Evolutionary conservation across 2,113 vertebrate genomes (phyloP).

Genomic region (Coturnix japonica): DNA sequence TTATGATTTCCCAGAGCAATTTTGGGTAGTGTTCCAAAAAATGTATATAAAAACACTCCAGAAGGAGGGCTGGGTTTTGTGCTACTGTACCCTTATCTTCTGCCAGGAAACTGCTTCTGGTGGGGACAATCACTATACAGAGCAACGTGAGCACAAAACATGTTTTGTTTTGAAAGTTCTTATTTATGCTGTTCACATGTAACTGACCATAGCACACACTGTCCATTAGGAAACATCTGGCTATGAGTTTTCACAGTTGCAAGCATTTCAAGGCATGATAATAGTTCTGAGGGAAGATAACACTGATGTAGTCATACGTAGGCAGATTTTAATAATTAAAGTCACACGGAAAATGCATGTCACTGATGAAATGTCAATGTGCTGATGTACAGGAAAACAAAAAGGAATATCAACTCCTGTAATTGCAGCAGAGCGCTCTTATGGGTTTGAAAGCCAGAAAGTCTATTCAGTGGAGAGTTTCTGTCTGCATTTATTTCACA

Average conservation of each 20-base stretch:
- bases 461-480: background rate
- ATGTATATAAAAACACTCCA: background rate
- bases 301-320: background rate
- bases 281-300: slow-evolving; percentile 34
- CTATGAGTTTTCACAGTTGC: slow-evolving; percentile 33
- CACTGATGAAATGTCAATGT: background rate
- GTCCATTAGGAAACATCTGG: slow-evolving; percentile 73
- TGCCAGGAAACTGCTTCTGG: slow-evolving; percentile 56
- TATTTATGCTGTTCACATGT: slow-evolving; percentile 39
- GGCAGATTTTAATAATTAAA: background rate
- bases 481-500: background rate
- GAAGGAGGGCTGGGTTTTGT: background rate
- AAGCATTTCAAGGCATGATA: slow-evolving; percentile 49
- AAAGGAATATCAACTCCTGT: background rate
- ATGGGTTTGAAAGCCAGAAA: background rate
- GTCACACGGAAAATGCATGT: background rate
- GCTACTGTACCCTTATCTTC: background rate
- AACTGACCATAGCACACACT: background rate
- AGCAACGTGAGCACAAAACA: slow-evolving; percentile 18
- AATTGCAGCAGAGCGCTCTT: background rate
- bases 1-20: background rate
- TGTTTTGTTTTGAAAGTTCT: slow-evolving; percentile 49
- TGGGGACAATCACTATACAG: background rate
- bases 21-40: background rate
- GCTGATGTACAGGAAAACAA: slow-evolving; percentile 36